Conservation (phyloP, 2,113 vertebrate species). For the Rostratula benghalensis region DNA sequence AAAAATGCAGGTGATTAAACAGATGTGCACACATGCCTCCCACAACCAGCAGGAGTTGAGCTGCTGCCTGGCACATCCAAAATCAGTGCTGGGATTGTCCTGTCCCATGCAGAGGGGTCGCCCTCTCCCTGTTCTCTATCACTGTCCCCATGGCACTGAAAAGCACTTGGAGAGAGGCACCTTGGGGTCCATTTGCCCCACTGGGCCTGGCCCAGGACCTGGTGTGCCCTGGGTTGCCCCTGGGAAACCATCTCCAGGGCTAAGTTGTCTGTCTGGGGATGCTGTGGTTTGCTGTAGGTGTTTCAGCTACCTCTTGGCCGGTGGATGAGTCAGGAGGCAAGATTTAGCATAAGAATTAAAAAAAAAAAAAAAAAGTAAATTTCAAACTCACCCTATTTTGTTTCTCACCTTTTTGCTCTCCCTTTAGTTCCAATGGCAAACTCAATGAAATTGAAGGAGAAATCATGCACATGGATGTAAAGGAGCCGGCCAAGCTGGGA, state of each 20-base stretch:
- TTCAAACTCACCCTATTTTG: neutral
- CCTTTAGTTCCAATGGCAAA: conserved; percentile 73
- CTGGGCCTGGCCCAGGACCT: neutral
- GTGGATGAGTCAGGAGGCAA: neutral
- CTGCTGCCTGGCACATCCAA: neutral
- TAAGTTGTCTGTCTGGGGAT: accelerated
- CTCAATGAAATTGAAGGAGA: conserved; percentile 81
- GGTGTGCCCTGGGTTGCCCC: neutral
- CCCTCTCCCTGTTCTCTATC: neutral
- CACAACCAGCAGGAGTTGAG: neutral
- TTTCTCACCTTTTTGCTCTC: neutral
- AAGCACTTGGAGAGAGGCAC: neutral
- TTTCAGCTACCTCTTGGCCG: neutral
- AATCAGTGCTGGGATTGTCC: neutral
- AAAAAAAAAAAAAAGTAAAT: neutral
- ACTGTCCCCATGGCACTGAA: neutral
- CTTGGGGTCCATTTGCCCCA: neutral
- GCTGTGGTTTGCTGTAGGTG: neutral
- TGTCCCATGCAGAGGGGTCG: accelerated
- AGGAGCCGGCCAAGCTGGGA: conserved; percentile 86
- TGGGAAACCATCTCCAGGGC: neutral
- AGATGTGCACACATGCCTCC: neutral
- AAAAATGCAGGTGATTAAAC: neutral
- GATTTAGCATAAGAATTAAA: neutral
- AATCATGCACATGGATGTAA: conserved; percentile 76